These are phyloP conservation scores for Physeter macrocephalus DNA, from an alignment of 2,113 vertebrate species.

Conservation along the genomic window DNA sequence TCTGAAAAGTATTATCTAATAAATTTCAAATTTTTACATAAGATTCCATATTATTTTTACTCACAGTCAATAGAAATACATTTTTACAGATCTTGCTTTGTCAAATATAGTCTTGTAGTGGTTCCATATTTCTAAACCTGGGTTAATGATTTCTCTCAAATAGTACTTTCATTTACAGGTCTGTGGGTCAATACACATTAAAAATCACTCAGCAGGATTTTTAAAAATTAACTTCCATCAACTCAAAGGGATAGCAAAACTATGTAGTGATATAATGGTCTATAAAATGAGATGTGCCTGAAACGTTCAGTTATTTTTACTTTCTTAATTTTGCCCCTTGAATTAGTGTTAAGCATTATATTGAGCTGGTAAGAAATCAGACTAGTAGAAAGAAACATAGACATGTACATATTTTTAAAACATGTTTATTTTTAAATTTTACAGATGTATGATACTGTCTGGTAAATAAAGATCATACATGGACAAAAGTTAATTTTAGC, in stretches of 20 bases:
- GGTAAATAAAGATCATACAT: background rate
- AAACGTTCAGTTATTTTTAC: slow-evolving; percentile 9
- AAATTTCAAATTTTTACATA: slow-evolving; percentile 44
- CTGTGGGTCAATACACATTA: slow-evolving; percentile 49
- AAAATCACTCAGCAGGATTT: slow-evolving; percentile 47
- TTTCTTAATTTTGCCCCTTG: background rate
- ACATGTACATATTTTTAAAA: background rate
- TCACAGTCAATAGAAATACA: slow-evolving; percentile 35
- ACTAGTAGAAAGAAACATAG: background rate
- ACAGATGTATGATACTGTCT: background rate
- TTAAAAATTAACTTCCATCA: slow-evolving; percentile 12
- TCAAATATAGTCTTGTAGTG: slow-evolving; percentile 31
- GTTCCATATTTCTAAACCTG: background rate
- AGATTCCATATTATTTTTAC: slow-evolving; percentile 37
- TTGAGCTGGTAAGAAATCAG: background rate
- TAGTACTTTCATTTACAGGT: slow-evolving; percentile 8
- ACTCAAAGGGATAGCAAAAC: slow-evolving; percentile 2
- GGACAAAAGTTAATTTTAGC: background rate
- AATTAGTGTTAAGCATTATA: background rate
- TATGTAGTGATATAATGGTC: background rate
- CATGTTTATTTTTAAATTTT: slow-evolving; percentile 38
- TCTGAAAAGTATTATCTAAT: slow-evolving; percentile 18
- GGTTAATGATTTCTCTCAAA: slow-evolving; percentile 29
- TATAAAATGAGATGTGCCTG: background rate
- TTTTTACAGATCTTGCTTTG: slow-evolving; percentile 52